Evolutionary conservation across 2,797 vertebrate species (phyloP), one percentile per base, ranked within the genome.

Genomic region (Microctenopoma stevenorrisi): DNA sequence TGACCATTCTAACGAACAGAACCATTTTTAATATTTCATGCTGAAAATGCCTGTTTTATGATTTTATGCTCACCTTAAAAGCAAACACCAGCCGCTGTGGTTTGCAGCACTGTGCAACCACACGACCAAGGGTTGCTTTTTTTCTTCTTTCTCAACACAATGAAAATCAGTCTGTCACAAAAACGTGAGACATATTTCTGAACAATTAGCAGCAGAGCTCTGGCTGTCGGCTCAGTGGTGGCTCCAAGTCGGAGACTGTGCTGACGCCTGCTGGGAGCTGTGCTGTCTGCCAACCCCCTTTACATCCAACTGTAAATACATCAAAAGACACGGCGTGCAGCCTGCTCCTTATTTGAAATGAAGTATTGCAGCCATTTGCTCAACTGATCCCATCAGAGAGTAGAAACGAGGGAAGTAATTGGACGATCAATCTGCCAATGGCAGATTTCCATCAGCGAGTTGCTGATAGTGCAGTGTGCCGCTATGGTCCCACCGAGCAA

Each of bases 391-490:
- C 85, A 78, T 81, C 56, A 12, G 59, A 64, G 64, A 71, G 43
- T 12, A 44, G 74, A 70, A 65, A 67, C 74, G 56, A 65, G 50
- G 71, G 51, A 50, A 70, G 77, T 80, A 86, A 88, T 79, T 81
- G 79, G 69, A 73, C 28, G 30, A 88, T 89, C 86, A 81, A 84
- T 86, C 87, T 73, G 61, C 64, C 59, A 52, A 58, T 69, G 71
- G 74, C 83, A 80, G 70, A 47, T 71, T 81, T 87, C 85, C 80
- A 82, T 86, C 82, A 87, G 14, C 12, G 51, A 49, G 60, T 3
- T 25, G 66, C 77, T 50, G 73, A 72, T 51, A 10, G 52, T 48
- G 60, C 65, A 69, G 64, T 13, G 58, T 67, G 37, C 53, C 62
- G 40, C 35, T 13, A 46, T 16, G 22, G 51, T 30, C 33, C 40